These are phyloP conservation scores for Philopotamus ludificatus DNA, from an alignment of 1,140 invertebrate genomes.

Conservation along the genomic window DNA sequence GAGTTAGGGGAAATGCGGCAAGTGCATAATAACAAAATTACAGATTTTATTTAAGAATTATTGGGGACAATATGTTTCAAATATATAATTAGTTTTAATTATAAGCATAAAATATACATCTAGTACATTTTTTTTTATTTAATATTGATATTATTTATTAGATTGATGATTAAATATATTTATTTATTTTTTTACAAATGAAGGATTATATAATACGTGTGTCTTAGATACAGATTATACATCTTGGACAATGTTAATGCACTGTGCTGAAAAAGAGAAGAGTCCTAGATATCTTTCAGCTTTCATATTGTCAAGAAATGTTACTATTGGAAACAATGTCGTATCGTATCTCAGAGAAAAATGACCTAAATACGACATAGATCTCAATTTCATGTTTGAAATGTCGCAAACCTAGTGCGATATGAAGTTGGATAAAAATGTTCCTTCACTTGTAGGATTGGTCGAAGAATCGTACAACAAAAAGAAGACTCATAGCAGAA, in stretches of 20 bases:
- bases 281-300: constrained; percentile 78
- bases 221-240: constrained; percentile 80
- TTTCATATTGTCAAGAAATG: constrained; percentile 73
- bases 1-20: no score
- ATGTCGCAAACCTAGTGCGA: constrained; percentile 72
- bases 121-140: no score
- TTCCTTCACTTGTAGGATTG: constrained; percentile 10
- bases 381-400: constrained; percentile 77
- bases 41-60: no score
- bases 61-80: no score
- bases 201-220: constrained; percentile 86
- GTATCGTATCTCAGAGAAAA: constrained; percentile 60
- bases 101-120: no score
- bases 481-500: constrained; percentile 1
- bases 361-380: constrained; percentile 72
- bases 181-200: no score
- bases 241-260: constrained; percentile 76
- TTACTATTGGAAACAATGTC: constrained; percentile 61
- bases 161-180: no score
- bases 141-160: no score
- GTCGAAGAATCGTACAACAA: constrained; percentile 14
- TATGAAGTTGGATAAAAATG: constrained; percentile 41
- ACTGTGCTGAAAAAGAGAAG: constrained; percentile 81
- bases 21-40: no score
- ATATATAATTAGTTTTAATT: no score